phyloP scores from a whole-genome alignment of 2,888 invertebrate species.

The Cryptophagus acutangulus region DNA sequence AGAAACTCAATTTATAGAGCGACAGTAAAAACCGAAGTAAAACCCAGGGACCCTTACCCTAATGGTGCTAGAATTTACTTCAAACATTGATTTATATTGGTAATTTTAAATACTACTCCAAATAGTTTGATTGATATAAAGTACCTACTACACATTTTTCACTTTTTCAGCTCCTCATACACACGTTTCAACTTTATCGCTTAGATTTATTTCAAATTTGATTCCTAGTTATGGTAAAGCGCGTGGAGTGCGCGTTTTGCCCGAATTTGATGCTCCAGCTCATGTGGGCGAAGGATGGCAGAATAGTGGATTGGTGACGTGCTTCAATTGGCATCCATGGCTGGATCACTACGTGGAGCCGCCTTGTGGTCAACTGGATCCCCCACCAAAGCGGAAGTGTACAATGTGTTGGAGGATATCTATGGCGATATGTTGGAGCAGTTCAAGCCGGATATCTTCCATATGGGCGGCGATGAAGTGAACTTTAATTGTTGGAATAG shows the following conservation, averaged over 20 bases:
- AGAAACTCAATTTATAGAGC: too few relatives aligned
- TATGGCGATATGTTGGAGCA: conserved; percentile 70
- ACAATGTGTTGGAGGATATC: conserved; percentile 64
- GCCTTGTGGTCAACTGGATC: conserved; percentile 80
- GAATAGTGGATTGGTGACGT: conserved; percentile 60
- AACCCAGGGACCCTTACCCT: too few relatives aligned
- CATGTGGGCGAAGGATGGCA: conserved; percentile 88
- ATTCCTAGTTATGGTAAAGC: conserved; percentile 27
- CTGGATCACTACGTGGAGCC: conserved; percentile 69
- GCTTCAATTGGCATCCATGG: conserved; percentile 75
- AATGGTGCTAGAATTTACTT: too few relatives aligned
- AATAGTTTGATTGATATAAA: too few relatives aligned
- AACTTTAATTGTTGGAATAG: conserved; percentile 70
- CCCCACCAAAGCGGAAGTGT: conserved; percentile 64
- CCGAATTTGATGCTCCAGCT: conserved; percentile 90
- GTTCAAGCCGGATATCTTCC: conserved; percentile 72
- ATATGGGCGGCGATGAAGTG: conserved; percentile 85
- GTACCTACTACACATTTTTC: too few relatives aligned
- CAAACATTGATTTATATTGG: too few relatives aligned
- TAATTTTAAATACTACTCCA: too few relatives aligned
- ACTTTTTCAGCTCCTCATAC: too few relatives aligned
- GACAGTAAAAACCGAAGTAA: too few relatives aligned
- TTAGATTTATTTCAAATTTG: too few relatives aligned
- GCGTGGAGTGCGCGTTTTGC: conserved; percentile 79
- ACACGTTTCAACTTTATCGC: too few relatives aligned